These are phyloP conservation scores for Herminia tarsipennalis DNA, from an alignment of 2,888 invertebrate species.

Conservation along the genomic window DNA sequence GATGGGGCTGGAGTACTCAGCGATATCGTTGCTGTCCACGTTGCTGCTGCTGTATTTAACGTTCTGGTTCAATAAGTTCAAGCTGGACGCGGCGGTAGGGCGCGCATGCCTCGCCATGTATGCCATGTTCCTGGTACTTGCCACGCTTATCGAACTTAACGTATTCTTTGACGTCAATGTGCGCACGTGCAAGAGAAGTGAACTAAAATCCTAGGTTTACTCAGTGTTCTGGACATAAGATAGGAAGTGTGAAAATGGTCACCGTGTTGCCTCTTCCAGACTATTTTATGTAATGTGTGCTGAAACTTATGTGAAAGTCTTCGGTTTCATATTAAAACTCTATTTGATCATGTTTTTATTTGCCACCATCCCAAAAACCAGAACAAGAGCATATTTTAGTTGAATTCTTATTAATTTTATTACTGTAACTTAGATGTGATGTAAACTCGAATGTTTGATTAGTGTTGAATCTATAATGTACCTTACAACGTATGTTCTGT, in stretches of 20 bases:
- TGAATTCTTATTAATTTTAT: constrained; percentile 28
- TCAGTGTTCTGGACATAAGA: constrained; percentile 51
- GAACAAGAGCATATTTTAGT: constrained; percentile 21
- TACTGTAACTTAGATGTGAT: constrained; percentile 21
- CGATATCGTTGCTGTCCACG: constrained; percentile 94
- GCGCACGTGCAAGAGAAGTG: constrained; percentile 91
- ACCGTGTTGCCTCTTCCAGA: constrained; percentile 51
- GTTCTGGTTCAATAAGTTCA: constrained; percentile 94
- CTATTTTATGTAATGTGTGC: constrained; percentile 44
- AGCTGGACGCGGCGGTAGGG: constrained; percentile 94
- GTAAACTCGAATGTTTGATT: constrained; percentile 15
- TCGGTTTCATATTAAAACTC: constrained; percentile 36
- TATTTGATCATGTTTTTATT: constrained; percentile 21
- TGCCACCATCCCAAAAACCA: constrained; percentile 10
- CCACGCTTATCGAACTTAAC: constrained; percentile 96
- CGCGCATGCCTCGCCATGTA: constrained; percentile 94
- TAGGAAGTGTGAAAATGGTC: constrained; percentile 48
- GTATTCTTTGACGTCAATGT: constrained; percentile 96
- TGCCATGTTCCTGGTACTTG: constrained; percentile 93
- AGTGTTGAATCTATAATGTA: constrained; percentile 11
- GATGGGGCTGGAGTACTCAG: constrained; percentile 95
- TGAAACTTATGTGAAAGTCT: constrained; percentile 40
- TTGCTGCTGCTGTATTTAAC: constrained; percentile 93
- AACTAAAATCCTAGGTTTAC: constrained; percentile 65
- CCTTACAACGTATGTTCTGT: constrained; percentile 11